phyloP scores from a whole-genome alignment of 2,797 vertebrate species.

The Paramormyrops hopkinsi region DNA sequence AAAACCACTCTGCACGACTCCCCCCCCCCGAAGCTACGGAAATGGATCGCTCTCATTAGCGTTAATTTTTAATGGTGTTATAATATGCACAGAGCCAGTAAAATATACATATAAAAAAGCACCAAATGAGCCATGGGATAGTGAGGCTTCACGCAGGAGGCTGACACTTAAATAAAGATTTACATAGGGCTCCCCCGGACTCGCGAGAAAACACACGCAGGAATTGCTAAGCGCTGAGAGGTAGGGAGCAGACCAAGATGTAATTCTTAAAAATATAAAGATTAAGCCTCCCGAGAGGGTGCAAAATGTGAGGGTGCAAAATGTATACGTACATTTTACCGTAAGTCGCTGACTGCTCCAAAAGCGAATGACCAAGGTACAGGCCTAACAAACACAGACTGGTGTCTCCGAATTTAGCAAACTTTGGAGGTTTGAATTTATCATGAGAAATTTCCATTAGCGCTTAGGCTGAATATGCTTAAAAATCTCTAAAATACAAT shows the following conservation, averaged over 20 bases:
- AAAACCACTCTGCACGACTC: neutral
- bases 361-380: conserved; percentile 38
- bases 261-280: neutral
- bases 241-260: neutral
- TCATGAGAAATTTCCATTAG: conserved; percentile 34
- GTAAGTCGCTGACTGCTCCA: conserved; percentile 57
- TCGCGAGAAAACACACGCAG: neutral
- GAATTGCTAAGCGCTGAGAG: neutral
- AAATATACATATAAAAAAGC: neutral
- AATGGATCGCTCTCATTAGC: neutral
- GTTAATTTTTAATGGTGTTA: neutral
- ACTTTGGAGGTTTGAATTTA: conserved; percentile 44
- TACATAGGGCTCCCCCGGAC: neutral
- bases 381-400: conserved; percentile 37
- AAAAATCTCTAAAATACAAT: neutral
- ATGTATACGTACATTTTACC: conserved; percentile 29
- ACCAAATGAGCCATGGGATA: neutral
- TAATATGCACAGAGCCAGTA: neutral
- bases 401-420: conserved; percentile 48
- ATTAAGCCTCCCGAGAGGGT: neutral
- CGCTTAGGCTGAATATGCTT: neutral
- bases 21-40: neutral
- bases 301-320: neutral
- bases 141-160: neutral
- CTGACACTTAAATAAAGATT: conserved; percentile 8